These are phyloP conservation scores for Drosophila quadrilineata DNA, from an alignment of 1,140 invertebrate genomes.

Conservation along the genomic window DNA sequence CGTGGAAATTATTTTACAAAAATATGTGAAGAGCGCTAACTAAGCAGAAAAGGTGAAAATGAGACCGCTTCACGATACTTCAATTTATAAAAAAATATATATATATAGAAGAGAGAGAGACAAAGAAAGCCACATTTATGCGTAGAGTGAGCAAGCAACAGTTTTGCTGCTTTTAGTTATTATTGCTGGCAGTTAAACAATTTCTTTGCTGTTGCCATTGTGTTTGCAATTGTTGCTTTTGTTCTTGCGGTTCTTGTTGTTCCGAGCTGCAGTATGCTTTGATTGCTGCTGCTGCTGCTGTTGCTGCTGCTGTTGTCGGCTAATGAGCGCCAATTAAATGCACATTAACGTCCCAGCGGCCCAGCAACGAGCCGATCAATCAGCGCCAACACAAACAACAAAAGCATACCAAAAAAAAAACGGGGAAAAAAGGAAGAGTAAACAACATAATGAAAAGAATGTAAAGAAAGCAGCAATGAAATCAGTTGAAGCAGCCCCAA, in stretches of 20 bases:
- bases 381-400: constrained; percentile 37
- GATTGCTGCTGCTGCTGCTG: background rate
- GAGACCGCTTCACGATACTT: too few species aligned
- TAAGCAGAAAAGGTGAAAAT: too few species aligned
- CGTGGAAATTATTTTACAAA: background rate
- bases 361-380: constrained; percentile 55
- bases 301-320: constrained; percentile 20
- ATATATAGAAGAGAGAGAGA: background rate
- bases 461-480: background rate
- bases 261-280: background rate
- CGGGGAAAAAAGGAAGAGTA: background rate
- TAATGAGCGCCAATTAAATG: constrained; percentile 67
- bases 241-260: background rate
- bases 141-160: background rate
- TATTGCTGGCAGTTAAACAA: background rate
- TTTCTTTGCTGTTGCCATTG: background rate
- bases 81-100: background rate
- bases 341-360: constrained; percentile 53
- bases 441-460: background rate
- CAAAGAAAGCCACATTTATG: background rate
- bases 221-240: background rate
- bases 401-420: background rate
- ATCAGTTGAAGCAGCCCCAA: constrained; percentile 5
- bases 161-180: background rate
- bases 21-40: too few species aligned